phyloP scores from a whole-genome alignment of 2,113 vertebrate species.

The Phyllopteryx taeniolatus region DNA sequence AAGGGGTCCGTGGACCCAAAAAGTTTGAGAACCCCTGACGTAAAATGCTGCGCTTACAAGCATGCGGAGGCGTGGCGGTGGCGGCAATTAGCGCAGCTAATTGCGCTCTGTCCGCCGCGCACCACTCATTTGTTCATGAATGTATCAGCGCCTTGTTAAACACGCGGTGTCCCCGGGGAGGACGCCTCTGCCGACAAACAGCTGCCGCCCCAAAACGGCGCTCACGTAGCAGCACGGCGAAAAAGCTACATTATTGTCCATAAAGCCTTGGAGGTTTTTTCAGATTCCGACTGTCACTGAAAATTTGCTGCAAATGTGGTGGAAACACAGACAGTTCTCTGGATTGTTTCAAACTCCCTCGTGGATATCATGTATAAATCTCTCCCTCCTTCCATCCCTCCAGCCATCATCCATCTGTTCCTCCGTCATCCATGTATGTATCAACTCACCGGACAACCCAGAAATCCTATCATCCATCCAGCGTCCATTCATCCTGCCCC shows the following conservation, averaged over 20 bases:
- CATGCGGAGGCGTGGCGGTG: too few species aligned
- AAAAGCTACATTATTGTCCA: too few species aligned
- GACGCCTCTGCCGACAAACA: constrained; percentile 27
- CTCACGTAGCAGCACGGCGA: too few species aligned
- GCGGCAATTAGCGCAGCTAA: background rate
- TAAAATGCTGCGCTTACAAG: background rate
- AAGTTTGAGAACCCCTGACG: background rate
- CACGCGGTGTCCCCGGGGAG: constrained; percentile 30
- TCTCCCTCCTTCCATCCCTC: too few species aligned
- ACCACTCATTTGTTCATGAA: constrained; percentile 56
- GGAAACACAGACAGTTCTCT: too few species aligned
- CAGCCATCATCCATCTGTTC: background rate
- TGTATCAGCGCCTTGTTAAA: constrained; percentile 52
- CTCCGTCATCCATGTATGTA: too few species aligned
- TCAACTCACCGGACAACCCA: background rate
- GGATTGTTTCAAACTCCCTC: too few species aligned
- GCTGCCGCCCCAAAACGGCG: constrained; percentile 22
- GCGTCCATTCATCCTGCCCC: background rate
- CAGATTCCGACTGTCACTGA: too few species aligned
- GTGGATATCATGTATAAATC: too few species aligned
- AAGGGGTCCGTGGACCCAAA: background rate
- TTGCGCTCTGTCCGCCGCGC: constrained; percentile 12
- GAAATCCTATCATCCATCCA: too few species aligned
- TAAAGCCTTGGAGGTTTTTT: too few species aligned
- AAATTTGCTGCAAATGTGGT: too few species aligned